These are phyloP conservation scores for Siphlonurus alternatus DNA, from an alignment of 2,888 invertebrate species.

Conservation along the genomic window DNA sequence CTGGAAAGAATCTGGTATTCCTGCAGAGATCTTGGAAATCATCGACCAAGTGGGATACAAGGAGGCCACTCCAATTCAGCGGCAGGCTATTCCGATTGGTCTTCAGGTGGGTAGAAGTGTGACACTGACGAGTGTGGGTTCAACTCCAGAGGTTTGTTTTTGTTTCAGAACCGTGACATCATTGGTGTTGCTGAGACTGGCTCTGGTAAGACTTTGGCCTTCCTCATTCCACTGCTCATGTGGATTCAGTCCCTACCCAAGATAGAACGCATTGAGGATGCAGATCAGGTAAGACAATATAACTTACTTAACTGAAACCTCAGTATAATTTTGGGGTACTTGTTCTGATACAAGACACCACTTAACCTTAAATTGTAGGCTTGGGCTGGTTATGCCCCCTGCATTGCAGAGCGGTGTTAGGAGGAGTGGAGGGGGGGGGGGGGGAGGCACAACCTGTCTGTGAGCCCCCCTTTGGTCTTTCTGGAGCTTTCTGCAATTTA, in stretches of 20 bases:
- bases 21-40: constrained; percentile 79
- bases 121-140: background rate
- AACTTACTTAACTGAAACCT: background rate
- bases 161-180: constrained; percentile 76
- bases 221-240: constrained; percentile 86
- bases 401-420: too few relatives aligned
- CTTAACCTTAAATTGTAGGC: too few relatives aligned
- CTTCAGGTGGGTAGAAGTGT: constrained; percentile 19
- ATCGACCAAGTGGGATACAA: constrained; percentile 90
- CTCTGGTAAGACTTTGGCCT: constrained; percentile 96
- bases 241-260: constrained; percentile 99
- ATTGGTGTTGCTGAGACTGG: constrained; percentile 99
- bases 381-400: too few relatives aligned
- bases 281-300: constrained; percentile 44
- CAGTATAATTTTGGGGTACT: background rate
- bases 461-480: too few relatives aligned
- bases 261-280: constrained; percentile 77
- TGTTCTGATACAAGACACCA: too few relatives aligned
- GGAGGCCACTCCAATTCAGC: constrained; percentile 97
- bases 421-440: too few relatives aligned
- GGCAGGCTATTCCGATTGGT: constrained; percentile 98
- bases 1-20: constrained; percentile 90
- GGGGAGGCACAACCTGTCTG: too few relatives aligned
- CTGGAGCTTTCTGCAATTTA: too few relatives aligned
- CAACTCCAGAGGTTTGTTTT: constrained; percentile 1